A percentile compares a stretch with the other conserved stretches of the same genome.
phyloP scores from a whole-genome alignment of 2,113 vertebrate species.

The Coreoperca whiteheadi region DNA sequence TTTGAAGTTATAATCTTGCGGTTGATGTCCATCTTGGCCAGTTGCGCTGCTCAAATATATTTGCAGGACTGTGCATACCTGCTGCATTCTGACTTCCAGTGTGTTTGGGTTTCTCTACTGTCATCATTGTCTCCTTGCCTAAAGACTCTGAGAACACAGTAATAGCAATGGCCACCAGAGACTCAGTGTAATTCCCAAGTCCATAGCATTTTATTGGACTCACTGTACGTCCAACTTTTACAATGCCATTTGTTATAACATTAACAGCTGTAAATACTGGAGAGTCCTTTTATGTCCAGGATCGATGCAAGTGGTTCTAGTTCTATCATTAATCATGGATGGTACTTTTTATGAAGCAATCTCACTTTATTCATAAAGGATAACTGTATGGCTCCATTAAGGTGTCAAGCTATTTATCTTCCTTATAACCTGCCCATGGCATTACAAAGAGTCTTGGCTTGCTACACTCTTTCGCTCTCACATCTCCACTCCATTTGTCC shows the following conservation, averaged over 20 bases:
- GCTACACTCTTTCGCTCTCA: conserved; percentile 60
- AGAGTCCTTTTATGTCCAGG: conserved; percentile 72
- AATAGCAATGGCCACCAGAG: conserved; percentile 42
- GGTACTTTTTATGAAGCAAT: conserved; percentile 82
- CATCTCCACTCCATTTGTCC: conserved; percentile 74
- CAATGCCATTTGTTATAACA: conserved; percentile 77
- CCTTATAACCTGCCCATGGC: conserved; percentile 78
- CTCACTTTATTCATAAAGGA: conserved; percentile 84
- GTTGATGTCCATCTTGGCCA: background rate
- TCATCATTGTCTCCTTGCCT: conserved; percentile 2
- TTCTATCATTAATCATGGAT: conserved; percentile 75
- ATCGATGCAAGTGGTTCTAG: conserved; percentile 68
- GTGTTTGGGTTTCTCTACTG: conserved; percentile 8
- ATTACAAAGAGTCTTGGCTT: conserved; percentile 77
- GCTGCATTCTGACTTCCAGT: background rate
- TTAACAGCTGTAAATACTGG: conserved; percentile 81
- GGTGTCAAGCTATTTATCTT: conserved; percentile 83
- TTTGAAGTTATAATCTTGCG: background rate
- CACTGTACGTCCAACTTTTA: conserved; percentile 71
- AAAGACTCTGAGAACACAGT: conserved; percentile 12
- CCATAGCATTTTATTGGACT: conserved; percentile 59
- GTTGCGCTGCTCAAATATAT: background rate
- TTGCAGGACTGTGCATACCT: background rate
- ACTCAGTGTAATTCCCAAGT: conserved; percentile 48
- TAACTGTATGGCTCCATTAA: conserved; percentile 83